These are phyloP conservation scores for Sinocyclocheilus rhinocerous DNA, from an alignment of 2,113 vertebrate genomes.

Conservation along the genomic window DNA sequence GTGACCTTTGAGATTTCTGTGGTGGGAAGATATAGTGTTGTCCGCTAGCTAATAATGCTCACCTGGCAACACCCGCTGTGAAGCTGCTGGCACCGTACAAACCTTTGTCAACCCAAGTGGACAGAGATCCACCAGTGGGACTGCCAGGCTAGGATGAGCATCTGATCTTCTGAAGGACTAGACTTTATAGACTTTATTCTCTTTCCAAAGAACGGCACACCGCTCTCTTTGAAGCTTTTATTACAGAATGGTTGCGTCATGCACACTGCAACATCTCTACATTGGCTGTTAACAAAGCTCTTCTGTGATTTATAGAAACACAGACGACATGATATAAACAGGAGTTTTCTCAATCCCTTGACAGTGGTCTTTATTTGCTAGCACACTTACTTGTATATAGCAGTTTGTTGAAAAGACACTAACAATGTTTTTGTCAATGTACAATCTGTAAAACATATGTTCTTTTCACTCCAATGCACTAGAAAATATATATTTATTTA, in stretches of 20 bases:
- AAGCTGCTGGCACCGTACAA: constrained; percentile 25
- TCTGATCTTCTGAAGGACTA: constrained; percentile 25
- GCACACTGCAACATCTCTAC: neutral
- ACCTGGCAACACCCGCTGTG: neutral
- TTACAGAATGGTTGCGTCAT: constrained; percentile 49
- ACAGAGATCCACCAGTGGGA: constrained; percentile 6
- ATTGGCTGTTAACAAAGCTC: constrained; percentile 1
- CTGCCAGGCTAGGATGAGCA: neutral
- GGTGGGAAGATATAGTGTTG: neutral
- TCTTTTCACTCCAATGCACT: neutral
- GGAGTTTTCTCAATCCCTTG: neutral
- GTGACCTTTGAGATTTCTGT: constrained; percentile 30
- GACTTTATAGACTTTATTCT: constrained; percentile 6
- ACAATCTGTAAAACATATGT: neutral
- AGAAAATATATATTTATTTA: neutral
- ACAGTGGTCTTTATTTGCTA: neutral
- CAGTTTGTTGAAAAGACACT: neutral
- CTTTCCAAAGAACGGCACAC: neutral
- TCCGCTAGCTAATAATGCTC: constrained; percentile 20
- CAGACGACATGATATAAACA: constrained; percentile 5
- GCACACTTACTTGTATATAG: neutral
- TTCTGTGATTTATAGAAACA: constrained; percentile 9
- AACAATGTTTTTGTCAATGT: neutral
- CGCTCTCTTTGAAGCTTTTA: constrained; percentile 35
- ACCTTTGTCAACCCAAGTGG: constrained; percentile 12